phyloP scores from a whole-genome alignment of 2,797 vertebrate species.

The Liasis olivaceus region DNA sequence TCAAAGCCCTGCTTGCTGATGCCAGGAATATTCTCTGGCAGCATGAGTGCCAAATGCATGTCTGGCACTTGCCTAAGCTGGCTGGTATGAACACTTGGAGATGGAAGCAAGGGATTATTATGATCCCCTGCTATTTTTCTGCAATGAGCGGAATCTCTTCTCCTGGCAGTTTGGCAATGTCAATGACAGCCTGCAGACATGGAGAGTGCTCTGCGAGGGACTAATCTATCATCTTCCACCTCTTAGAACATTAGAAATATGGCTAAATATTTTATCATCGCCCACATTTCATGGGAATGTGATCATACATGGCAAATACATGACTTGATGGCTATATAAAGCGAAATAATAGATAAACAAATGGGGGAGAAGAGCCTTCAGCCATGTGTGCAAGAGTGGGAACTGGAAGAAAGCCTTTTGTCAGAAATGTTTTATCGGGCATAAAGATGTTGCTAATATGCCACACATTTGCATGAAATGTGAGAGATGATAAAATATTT shows the following conservation, averaged over 20 bases:
- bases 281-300: neutral
- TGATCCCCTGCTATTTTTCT: neutral
- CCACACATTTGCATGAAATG: neutral
- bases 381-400: neutral
- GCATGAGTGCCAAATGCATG: neutral
- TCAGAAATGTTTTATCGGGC: neutral
- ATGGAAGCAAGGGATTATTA: neutral
- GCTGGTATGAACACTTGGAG: neutral
- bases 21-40: neutral
- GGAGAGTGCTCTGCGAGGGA: neutral
- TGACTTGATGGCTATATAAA: neutral
- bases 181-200: neutral
- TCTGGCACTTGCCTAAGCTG: neutral
- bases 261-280: slow-evolving; percentile 18
- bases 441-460: neutral
- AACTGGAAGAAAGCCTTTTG: neutral
- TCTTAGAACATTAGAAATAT: neutral
- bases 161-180: neutral
- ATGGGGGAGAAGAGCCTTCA: neutral
- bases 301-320: neutral
- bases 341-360: neutral
- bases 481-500: neutral
- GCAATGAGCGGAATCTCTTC: neutral
- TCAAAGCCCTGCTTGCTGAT: neutral
- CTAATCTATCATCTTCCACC: neutral